phyloP scores from a whole-genome alignment of 30 jellyfish, hydroid and myxozoan genomes.

The Hydractinia echinata region DNA sequence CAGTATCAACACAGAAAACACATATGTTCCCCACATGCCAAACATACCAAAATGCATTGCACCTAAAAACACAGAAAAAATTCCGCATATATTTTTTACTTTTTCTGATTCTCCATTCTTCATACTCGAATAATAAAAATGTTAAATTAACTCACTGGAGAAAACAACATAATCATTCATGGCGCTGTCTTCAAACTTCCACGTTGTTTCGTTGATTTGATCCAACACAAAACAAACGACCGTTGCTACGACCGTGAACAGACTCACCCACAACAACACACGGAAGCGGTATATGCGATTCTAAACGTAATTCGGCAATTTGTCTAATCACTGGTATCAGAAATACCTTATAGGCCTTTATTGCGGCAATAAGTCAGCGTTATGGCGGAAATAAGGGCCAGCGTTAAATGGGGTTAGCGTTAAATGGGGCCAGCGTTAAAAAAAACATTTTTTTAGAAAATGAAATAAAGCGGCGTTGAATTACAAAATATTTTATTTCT shows the following conservation, averaged over 20 bases:
- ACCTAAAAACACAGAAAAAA: slow-evolving; percentile 39
- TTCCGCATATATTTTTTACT: background rate
- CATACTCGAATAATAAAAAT: background rate
- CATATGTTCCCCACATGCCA: slow-evolving; percentile 91
- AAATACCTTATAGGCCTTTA: no score
- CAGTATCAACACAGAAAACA: slow-evolving; percentile 67
- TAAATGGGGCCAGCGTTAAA: no score
- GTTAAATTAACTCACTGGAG: slow-evolving; percentile 62
- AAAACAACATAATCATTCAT: slow-evolving; percentile 68
- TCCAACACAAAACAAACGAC: slow-evolving; percentile 86
- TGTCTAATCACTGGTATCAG: no score
- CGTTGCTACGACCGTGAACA: slow-evolving; percentile 67
- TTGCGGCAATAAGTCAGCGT: no score
- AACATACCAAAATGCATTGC: slow-evolving; percentile 96
- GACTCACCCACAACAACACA: slow-evolving; percentile 73
- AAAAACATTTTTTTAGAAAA: no score
- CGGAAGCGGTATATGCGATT: slow-evolving; percentile 93
- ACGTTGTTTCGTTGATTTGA: slow-evolving; percentile 89
- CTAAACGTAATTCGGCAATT: slow-evolving; percentile 18
- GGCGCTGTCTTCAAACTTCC: slow-evolving; percentile 95
- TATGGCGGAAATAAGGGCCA: no score
- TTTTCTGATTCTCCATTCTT: no score
- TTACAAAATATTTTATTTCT: no score
- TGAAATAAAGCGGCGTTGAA: no score
- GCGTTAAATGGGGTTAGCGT: no score